Conservation (phyloP, 2,113 vertebrate species). For the Onychorhynchus coronatus region DNA sequence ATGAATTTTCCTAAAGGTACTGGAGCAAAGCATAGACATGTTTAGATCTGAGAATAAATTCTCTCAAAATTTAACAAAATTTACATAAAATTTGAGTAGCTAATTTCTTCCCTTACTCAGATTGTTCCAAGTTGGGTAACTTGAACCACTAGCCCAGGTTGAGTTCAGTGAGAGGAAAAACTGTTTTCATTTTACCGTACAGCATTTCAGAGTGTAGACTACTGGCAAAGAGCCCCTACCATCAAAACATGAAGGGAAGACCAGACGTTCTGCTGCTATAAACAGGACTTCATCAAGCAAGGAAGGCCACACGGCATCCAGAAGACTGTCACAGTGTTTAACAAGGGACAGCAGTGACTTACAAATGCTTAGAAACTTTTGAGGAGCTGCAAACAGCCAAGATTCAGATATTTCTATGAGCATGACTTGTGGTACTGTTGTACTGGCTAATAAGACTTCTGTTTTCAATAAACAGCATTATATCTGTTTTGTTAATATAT, state of each 20-base stretch:
- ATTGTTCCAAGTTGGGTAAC: neutral
- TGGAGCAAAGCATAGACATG: neutral
- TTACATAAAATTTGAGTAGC: neutral
- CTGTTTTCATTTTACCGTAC: neutral
- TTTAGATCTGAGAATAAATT: neutral
- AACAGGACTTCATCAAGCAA: neutral
- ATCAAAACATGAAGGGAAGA: neutral
- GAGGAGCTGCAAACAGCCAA: neutral
- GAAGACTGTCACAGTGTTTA: neutral
- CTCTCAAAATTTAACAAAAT: neutral
- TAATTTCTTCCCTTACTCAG: neutral
- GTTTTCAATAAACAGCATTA: neutral
- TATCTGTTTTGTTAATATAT: neutral
- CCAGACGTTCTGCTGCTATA: neutral
- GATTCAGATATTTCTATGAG: neutral
- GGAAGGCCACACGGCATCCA: neutral
- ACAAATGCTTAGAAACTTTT: neutral
- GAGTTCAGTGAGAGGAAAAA: neutral
- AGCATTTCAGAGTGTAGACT: neutral
- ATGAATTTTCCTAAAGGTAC: neutral
- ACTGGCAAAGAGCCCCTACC: neutral
- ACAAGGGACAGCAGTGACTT: neutral
- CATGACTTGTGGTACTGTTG: neutral
- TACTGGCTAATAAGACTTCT: neutral
- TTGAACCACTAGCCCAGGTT: neutral